Base-by-base conservation (phyloP, 2,888 invertebrate species). In the Mayetiola destructor region DNA sequence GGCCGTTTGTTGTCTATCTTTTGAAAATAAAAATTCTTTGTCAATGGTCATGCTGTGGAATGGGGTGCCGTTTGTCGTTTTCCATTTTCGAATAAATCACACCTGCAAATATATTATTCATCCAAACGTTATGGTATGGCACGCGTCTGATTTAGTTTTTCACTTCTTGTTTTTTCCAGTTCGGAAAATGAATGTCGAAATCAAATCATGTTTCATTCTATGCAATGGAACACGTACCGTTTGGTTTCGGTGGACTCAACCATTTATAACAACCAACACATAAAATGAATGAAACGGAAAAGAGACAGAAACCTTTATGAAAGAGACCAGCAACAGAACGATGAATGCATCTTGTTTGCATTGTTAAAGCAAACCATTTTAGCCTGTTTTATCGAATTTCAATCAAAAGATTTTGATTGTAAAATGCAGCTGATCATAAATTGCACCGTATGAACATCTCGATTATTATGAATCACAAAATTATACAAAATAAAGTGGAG, bases 21-120 rank as follows among this genome's bases (percentile, higher is more conserved):
- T 48, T 10, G 18, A 48, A n/a, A n/a, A n/a, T 48, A n/a, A 23
- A 12, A 4, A 16, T 48, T 16, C 48, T 18, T 48, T 48, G 48
- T 48, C 32, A 12, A 32, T 54, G 40, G 39, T 29, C 40, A 42
- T 56, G 42, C 29, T 56, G 40, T 40, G 56, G 42, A 56, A 56
- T 56, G 56, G 56, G 56, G 56, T 56, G 56, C 56, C 29, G 20
- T 32, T 23, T 23, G n/a, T n/a, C n/a, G n/a, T n/a, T n/a, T n/a
- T n/a, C n/a, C n/a, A n/a, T n/a, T n/a, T n/a, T n/a, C n/a, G n/a
- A n/a, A 56, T 20, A 30, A 40, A 40, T 56, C 56, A 56, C 56
- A 56, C 56, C 56, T 56, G 56, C 56, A 30, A 56, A 56, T 42
- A 56, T 36, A 48, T 48, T 48, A 48, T n/a, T n/a, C n/a, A n/a